Evolutionary conservation across 2,888 invertebrate species (phyloP).

Genomic region (Schizaphis graminum): DNA sequence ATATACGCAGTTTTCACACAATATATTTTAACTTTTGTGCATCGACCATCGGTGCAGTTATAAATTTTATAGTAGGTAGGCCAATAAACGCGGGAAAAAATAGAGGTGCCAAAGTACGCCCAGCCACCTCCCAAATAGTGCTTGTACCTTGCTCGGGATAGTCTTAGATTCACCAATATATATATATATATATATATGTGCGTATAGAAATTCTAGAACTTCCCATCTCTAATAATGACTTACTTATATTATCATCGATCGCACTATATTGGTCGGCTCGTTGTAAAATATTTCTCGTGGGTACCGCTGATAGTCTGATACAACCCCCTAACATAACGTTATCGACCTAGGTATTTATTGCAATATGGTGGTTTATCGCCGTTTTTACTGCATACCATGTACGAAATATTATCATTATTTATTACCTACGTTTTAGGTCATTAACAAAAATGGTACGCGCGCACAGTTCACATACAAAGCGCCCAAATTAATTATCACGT

Average conservation of each 20-base stretch:
- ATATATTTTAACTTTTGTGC: background rate
- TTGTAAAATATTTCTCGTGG: background rate
- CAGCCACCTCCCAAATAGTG: background rate
- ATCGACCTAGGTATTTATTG: constrained; percentile 1
- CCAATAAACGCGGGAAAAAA: background rate
- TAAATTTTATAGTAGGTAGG: background rate
- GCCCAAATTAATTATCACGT: constrained; percentile 16
- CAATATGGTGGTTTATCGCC: background rate
- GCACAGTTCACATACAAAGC: background rate
- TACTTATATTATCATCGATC: background rate
- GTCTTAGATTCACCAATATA: background rate
- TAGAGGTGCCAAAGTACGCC: no score
- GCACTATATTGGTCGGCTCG: background rate
- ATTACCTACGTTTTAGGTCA: background rate
- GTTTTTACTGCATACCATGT: constrained; percentile 12
- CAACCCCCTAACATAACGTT: background rate
- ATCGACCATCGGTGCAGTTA: background rate
- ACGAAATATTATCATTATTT: constrained; percentile 14
- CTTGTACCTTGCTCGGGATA: background rate
- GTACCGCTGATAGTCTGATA: background rate
- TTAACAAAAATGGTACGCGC: background rate
- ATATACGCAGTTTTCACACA: background rate
- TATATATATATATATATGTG: no score
- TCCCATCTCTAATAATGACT: background rate
- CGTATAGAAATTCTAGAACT: background rate